phyloP scores from a whole-genome alignment of 2,113 vertebrate genomes.

The Tapirus terrestris region DNA sequence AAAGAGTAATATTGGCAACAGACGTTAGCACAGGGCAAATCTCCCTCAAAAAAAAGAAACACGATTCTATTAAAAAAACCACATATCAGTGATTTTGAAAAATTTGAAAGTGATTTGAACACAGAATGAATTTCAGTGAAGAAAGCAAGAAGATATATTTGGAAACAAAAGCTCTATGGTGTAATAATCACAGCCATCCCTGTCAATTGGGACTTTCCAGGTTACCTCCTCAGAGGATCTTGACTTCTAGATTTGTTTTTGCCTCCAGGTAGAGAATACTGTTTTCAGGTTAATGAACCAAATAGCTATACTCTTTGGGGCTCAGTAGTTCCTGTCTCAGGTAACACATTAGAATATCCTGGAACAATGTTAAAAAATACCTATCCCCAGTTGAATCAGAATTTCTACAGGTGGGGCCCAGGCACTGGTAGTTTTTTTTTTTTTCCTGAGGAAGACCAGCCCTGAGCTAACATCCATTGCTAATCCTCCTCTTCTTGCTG shows the following conservation, averaged over 20 bases:
- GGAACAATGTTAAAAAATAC: background rate
- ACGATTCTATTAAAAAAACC: too few relatives aligned
- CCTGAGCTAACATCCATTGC: too few relatives aligned
- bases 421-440: background rate
- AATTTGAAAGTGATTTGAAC: background rate
- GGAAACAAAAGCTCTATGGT: background rate
- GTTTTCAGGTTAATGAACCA: background rate
- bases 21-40: too few relatives aligned
- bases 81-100: background rate
- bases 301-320: background rate
- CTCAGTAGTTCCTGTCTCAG: background rate
- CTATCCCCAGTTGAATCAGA: background rate
- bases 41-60: too few relatives aligned
- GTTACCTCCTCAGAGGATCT: background rate
- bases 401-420: background rate
- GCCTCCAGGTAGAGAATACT: background rate
- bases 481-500: too few relatives aligned
- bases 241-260: background rate
- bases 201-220: background rate
- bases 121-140: background rate
- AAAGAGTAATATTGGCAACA: too few relatives aligned
- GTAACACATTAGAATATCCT: background rate
- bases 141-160: background rate
- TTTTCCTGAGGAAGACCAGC: too few relatives aligned
- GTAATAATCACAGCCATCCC: background rate